Evolutionary conservation across 2,888 invertebrate species (phyloP), one percentile per base, ranked within the genome.

Genomic region (Lobophora halterata): DNA sequence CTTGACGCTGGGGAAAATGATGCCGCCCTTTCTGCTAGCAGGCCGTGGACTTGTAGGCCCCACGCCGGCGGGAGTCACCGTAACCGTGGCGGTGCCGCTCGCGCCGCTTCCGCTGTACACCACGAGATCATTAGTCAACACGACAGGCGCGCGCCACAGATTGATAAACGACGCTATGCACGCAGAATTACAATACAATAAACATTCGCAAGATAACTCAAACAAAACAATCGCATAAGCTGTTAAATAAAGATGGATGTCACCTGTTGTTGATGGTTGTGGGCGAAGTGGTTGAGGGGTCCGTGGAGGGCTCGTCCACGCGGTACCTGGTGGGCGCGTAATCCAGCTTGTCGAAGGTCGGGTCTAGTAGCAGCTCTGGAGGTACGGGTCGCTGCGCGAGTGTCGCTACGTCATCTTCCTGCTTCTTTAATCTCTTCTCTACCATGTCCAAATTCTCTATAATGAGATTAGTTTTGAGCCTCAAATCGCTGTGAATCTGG

Each of bases 1-100:
- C 81, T 96, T 96, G 31, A 96, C 94, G 71, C 95, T 95, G 5
- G 96, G 96, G 81, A 96, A 96, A 73, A 96, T 96, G 59, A 96
- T 92, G 41, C 95, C 94, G 19, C 95, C 93, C 78, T 95, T 95
- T 49, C 94, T 90, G 41, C 68, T 75, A 51, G 71, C 52, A 39
- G 79, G 74, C 31, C 90, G 90, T 20, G 89, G 78, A 27, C 79
- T 79, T n/a, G 82, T 73, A 49, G 54, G 50, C 36, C 58, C 63
- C 13, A 38, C 41, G 38, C 46, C 35, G 36, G 67, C 62, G 20
- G 86, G 72, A 29, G 85, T 77, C 55, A 79, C 79, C 28, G 85
- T 75, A 48, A 72, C 76, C 33, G 88, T 76, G 45, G 73, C 62
- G 53, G 65, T 64, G 58, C 75, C 38, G 50, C 71, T 69, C 55